Evolutionary conservation across 1,140 invertebrate species (phyloP), one percentile per base, ranked within the genome.

Genomic region (Zaprionus kolodkinae): DNA sequence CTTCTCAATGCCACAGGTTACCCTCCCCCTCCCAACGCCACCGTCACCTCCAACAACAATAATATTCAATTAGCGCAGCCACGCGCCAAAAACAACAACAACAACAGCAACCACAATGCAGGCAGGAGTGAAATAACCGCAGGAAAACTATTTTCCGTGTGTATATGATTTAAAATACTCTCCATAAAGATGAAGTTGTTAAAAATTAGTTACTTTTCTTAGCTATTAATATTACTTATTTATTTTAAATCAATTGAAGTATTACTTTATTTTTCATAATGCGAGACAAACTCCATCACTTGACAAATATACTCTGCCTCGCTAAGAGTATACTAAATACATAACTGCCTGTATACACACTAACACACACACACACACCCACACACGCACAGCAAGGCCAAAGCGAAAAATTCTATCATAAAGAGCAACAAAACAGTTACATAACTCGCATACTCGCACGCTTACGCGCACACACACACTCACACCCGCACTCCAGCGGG

Each of bases 381-480:
- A 43, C 25, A 21, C 52, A 54, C 21, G 21, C 33, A 75, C 64
- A 57, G 45, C 76, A 75, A 79, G 77, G 76, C 69, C 36, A 72
- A 64, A 79, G 67, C 72, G 65, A 67, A 76, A 79, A 77, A 64
- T 76, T 76, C 48, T 76, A 76, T 84, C 59, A 79, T 63, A 83
- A 79, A 83, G 61, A 73, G 72, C 72, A 76, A 63, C 71, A 82
- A 70, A 78, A 59, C 61, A 59, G 57, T 79, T 83, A 76, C 73
- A 74, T 79, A 77, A 79, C 56, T 70, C 65, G 36, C 57, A 55
- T 67, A 63, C 56, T 30, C 27, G 27, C 27, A 63, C 40, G 25
- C 59, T 30, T 30, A 59, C 25, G 45, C 57, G 48, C 40, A 72
- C 54, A 52, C 40, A 72, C 54, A 52, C 38, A 27, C 48, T 10